Evolutionary conservation across 2,888 invertebrate genomes (phyloP).

Genomic region (Eilema caniola): DNA sequence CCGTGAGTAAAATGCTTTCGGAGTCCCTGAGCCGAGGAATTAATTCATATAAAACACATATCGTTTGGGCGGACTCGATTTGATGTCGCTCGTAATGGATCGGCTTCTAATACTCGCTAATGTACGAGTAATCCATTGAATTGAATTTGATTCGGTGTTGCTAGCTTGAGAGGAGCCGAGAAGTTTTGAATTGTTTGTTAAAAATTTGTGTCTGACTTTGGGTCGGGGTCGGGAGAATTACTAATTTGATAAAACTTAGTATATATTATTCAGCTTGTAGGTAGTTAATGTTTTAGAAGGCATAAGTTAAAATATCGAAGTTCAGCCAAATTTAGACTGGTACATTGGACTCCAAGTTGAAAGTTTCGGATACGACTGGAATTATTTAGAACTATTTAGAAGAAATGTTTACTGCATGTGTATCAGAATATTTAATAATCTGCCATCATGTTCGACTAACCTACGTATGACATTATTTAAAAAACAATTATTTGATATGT

Average conservation of each 20-base stretch:
- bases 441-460: no score
- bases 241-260: background rate
- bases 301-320: no score
- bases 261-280: background rate
- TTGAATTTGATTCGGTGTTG: constrained; percentile 14
- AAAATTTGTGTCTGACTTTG: background rate
- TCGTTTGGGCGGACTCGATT: constrained; percentile 62
- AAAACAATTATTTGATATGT: no score
- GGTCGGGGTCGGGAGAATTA: background rate
- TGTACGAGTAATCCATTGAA: constrained; percentile 24
- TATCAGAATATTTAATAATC: no score
- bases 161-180: background rate
- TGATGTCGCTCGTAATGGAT: constrained; percentile 46
- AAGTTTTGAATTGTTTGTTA: constrained; percentile 1
- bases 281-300: background rate
- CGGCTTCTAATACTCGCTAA: constrained; percentile 41
- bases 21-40: constrained; percentile 81
- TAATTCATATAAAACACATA: constrained; percentile 85
- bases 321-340: no score
- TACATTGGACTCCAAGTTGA: no score
- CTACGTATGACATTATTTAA: no score
- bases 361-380: no score
- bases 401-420: no score
- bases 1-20: constrained; percentile 84
- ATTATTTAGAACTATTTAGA: no score